Conservation (phyloP, 2,888 invertebrate genomes). For the Drosophila testacea region DNA sequence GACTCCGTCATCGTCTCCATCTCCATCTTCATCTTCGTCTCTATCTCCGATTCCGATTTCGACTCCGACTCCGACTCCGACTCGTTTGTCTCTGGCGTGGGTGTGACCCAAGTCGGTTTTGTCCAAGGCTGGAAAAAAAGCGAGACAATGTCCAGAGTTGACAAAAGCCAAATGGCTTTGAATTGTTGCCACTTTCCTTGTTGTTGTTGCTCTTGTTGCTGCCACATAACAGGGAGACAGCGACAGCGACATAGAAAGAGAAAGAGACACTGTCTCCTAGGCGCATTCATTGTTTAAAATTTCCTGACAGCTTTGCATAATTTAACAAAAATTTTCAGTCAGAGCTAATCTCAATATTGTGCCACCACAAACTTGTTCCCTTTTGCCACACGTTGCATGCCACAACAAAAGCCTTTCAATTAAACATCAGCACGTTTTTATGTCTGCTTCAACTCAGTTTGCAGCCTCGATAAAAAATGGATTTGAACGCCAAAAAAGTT, state of each 20-base stretch:
- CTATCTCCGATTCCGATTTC: background rate
- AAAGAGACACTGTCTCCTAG: slow-evolving; percentile 14
- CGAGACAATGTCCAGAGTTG: slow-evolving; percentile 22
- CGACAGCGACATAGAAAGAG: background rate
- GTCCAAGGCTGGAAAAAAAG: slow-evolving; percentile 11
- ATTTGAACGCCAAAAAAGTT: slow-evolving; percentile 62
- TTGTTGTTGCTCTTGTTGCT: slow-evolving; percentile 6
- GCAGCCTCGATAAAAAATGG: slow-evolving; percentile 39
- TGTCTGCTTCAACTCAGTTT: slow-evolving; percentile 20
- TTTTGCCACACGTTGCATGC: background rate
- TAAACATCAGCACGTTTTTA: slow-evolving; percentile 70
- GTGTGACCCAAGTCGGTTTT: slow-evolving; percentile 46
- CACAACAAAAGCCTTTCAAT: slow-evolving; percentile 68
- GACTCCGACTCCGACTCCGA: background rate
- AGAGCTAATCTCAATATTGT: slow-evolving; percentile 23
- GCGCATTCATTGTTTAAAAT: slow-evolving; percentile 48
- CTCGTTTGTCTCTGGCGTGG: slow-evolving; percentile 52
- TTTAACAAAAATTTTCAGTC: slow-evolving; percentile 47
- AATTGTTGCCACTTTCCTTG: slow-evolving; percentile 33
- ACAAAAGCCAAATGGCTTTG: slow-evolving; percentile 55
- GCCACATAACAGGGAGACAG: background rate
- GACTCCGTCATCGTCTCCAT: slow-evolving; percentile 39
- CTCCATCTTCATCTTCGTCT: slow-evolving; percentile 6
- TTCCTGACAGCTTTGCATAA: slow-evolving; percentile 41
- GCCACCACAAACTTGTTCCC: background rate